Evolutionary conservation across 2,113 vertebrate genomes (phyloP).

Genomic region (Toxotes chatareus): DNA sequence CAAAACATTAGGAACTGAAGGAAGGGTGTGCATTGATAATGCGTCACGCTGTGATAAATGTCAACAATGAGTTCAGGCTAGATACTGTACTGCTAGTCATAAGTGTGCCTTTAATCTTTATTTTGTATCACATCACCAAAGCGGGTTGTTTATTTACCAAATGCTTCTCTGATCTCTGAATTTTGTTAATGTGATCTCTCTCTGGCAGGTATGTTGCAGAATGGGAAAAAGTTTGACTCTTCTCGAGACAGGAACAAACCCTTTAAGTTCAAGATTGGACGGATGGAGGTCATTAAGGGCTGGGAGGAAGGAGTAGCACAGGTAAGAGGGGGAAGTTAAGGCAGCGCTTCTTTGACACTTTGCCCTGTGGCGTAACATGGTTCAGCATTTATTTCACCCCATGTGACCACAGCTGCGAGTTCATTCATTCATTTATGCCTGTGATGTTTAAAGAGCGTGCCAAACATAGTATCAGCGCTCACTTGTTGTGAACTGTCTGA

Average conservation of each 20-base stretch:
- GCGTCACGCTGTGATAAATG: background rate
- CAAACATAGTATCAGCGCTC: background rate
- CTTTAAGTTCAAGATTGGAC: constrained; percentile 97
- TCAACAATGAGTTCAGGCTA: background rate
- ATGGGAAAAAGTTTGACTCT: constrained; percentile 99
- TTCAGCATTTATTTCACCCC: background rate
- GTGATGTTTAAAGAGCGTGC: background rate
- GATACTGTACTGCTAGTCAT: too few relatives aligned
- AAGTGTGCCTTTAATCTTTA: background rate
- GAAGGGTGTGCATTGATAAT: constrained; percentile 36
- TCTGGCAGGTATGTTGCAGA: constrained; percentile 94
- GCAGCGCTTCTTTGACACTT: background rate
- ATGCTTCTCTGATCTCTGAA: background rate
- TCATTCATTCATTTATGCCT: background rate
- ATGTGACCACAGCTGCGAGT: background rate
- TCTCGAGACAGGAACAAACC: constrained; percentile 99
- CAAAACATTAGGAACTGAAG: constrained; percentile 25
- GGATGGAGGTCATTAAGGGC: constrained; percentile 97
- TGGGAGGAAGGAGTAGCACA: constrained; percentile 98
- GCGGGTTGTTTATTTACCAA: background rate
- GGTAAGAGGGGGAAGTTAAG: constrained; percentile 77
- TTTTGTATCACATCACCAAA: background rate
- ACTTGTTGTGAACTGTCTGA: too few relatives aligned
- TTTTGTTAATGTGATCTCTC: constrained; percentile 16
- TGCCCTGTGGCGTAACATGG: background rate